A percentile compares a stretch with the other conserved stretches of the same genome.
Conservation (phyloP, 2,888 invertebrate species). For the Nephrotoma flavescens region DNA sequence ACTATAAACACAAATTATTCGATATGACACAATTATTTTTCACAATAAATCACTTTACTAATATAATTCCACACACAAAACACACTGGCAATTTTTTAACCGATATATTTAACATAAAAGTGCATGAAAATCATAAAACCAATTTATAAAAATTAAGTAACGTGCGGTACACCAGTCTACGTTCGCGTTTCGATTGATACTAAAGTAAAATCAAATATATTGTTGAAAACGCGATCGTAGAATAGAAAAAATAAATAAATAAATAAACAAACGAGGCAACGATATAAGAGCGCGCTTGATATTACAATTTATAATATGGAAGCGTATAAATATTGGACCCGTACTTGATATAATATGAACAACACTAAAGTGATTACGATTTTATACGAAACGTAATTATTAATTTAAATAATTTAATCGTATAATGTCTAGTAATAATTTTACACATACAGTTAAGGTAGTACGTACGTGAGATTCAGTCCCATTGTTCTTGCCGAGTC, state of each 20-base stretch:
- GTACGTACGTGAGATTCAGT: not conserved
- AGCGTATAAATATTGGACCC: not conserved
- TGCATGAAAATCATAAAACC: not conserved
- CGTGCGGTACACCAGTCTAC: not conserved
- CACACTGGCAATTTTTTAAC: not conserved
- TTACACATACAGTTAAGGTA: not conserved
- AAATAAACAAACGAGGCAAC: not conserved
- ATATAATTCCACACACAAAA: not conserved
- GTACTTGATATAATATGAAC: not conserved
- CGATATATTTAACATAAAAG: not conserved
- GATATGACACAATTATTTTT: not conserved
- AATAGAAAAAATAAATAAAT: not conserved
- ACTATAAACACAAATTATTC: not conserved
- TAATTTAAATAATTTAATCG: too few relatives aligned
- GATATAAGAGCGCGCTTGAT: not conserved
- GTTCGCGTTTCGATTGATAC: not conserved
- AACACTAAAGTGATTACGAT: not conserved
- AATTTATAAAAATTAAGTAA: too few relatives aligned
- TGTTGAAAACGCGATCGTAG: not conserved
- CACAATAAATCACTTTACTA: not conserved
- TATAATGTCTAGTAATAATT: too few relatives aligned
- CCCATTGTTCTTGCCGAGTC: not conserved
- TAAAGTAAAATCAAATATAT: not conserved
- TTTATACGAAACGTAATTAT: not conserved
- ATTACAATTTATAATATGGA: not conserved